phyloP scores from a whole-genome alignment of 37 sponge, comb jelly and placozoan species.

The Mnemiopsis leidyi region DNA sequence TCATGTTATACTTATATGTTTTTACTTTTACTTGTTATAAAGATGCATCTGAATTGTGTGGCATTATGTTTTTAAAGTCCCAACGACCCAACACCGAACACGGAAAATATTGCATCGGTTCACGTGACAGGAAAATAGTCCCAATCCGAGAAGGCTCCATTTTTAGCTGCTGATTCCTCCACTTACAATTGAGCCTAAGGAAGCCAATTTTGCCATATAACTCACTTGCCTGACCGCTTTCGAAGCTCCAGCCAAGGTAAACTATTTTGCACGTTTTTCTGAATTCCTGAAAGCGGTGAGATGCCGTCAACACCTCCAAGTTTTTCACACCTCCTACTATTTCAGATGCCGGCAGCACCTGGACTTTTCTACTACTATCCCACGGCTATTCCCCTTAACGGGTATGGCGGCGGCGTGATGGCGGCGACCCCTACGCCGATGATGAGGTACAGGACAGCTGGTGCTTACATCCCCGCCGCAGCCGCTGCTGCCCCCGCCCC shows the following conservation, averaged over 20 bases:
- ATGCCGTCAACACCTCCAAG: background rate
- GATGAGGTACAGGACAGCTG: background rate
- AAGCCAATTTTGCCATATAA: background rate
- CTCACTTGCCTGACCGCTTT: background rate
- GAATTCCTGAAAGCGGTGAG: background rate
- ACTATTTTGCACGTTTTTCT: background rate
- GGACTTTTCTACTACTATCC: slow-evolving; percentile 53
- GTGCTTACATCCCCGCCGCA: background rate
- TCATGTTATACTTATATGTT: background rate
- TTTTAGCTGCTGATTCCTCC: background rate
- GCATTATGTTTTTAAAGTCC: too few relatives aligned
- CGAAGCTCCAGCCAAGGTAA: too few relatives aligned
- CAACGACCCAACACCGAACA: too few relatives aligned
- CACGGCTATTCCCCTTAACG: slow-evolving; percentile 48
- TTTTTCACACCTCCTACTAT: background rate
- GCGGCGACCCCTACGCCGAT: background rate
- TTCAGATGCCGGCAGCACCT: slow-evolving; percentile 47
- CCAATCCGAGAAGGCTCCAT: too few relatives aligned
- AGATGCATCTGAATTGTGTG: too few relatives aligned
- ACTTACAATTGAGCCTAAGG: background rate
- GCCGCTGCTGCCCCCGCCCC: background rate
- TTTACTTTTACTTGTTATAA: too few relatives aligned
- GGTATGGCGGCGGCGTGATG: background rate
- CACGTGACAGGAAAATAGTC: too few relatives aligned
- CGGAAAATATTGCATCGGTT: too few relatives aligned